Percentiles rank a stretch among this genome's conserved stretches.
phyloP scores from a whole-genome alignment of 2,797 vertebrate species.

The Notamacropus eugenii region DNA sequence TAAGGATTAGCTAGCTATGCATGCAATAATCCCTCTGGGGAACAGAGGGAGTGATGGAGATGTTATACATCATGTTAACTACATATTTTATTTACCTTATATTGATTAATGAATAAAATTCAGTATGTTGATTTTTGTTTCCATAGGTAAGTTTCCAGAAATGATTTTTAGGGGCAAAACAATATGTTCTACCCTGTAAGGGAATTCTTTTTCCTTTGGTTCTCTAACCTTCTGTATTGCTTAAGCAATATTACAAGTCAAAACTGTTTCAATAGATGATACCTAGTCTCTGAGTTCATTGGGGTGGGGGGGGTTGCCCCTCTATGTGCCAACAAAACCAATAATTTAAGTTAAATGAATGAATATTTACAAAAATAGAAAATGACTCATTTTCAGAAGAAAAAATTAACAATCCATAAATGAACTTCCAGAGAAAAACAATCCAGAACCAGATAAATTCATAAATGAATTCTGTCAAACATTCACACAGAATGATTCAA shows the following conservation, averaged over 20 bases:
- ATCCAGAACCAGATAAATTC: neutral
- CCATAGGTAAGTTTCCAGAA: slow-evolving; percentile 1
- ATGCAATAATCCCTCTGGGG: neutral
- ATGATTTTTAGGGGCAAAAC: neutral
- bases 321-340: neutral
- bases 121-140: neutral
- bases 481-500: neutral
- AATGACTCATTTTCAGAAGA: neutral
- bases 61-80: neutral
- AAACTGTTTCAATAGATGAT: neutral
- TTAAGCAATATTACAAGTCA: neutral
- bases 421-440: neutral
- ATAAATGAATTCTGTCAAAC: neutral
- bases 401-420: neutral
- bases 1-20: neutral
- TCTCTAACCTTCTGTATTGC: neutral
- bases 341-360: neutral
- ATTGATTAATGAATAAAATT: neutral
- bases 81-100: neutral
- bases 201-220: neutral
- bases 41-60: neutral
- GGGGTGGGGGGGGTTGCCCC: neutral
- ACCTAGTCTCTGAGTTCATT: neutral
- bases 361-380: neutral
- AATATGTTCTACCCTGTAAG: neutral